A percentile compares a stretch with the other conserved stretches of the same genome.
phyloP scores from a whole-genome alignment of 2,113 vertebrate genomes.

The Hydrochoerus hydrochaeris region DNA sequence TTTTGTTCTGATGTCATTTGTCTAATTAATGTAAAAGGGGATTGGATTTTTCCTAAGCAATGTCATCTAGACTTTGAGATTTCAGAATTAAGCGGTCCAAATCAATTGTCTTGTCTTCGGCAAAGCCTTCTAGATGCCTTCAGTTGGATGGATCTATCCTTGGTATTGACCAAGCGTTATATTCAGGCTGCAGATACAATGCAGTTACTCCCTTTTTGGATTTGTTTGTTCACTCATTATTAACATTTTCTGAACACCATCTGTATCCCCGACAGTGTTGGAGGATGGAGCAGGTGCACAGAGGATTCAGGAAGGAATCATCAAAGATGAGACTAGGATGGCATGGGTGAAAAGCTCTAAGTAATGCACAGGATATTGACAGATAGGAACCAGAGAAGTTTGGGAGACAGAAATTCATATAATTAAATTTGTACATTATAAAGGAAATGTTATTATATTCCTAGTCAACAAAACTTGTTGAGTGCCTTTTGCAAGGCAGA shows the following conservation, averaged over 20 bases:
- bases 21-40: constrained; percentile 72
- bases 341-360: rapidly evolving
- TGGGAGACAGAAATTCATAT: neutral
- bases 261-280: neutral
- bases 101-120: constrained; percentile 35
- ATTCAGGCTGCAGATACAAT: neutral
- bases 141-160: neutral
- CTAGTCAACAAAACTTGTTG: neutral
- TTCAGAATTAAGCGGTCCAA: neutral
- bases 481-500: neutral
- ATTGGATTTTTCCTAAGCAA: constrained; percentile 60
- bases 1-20: constrained; percentile 81
- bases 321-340: neutral
- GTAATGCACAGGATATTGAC: neutral
- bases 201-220: neutral
- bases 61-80: constrained; percentile 62
- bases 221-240: neutral
- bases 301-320: neutral
- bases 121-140: neutral
- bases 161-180: neutral
- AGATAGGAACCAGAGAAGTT: neutral
- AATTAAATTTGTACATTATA: neutral
- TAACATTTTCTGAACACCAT: neutral
- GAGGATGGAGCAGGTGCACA: neutral
- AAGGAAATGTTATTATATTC: neutral